Percentiles rank a stretch among this genome's conserved stretches.
Conservation (phyloP, 2,113 vertebrate species). For the Lampris megalopsis region DNA sequence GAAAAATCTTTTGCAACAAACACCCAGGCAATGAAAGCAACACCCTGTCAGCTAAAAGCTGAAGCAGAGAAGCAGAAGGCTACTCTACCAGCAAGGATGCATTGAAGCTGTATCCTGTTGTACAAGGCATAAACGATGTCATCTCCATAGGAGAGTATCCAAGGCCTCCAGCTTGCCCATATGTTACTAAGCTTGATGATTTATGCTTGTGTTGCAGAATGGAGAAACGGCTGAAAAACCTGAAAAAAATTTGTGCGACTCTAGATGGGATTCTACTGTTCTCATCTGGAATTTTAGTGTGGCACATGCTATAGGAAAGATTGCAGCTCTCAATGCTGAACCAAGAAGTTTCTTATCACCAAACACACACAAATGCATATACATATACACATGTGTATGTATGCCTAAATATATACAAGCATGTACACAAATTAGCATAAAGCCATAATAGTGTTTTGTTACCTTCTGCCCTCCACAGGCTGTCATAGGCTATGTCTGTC, state of each 20-base stretch:
- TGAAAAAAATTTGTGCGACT: not conserved
- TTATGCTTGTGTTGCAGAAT: conserved; percentile 2
- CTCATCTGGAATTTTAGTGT: conserved; percentile 23
- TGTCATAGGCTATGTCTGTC: not conserved
- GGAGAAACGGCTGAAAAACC: conserved; percentile 2
- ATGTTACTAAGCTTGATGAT: conserved; percentile 8
- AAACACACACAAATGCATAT: conserved; percentile 2
- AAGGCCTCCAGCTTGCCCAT: conserved; percentile 33
- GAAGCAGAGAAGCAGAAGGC: conserved; percentile 15
- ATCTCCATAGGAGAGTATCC: conserved; percentile 33
- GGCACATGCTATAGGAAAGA: conserved; percentile 30
- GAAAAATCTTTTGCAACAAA: conserved; percentile 14
- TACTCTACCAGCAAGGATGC: conserved; percentile 40
- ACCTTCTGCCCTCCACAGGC: conserved; percentile 40
- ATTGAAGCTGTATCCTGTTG: conserved; percentile 38
- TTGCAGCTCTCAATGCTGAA: conserved; percentile 17
- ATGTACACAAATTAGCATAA: conserved; percentile 6
- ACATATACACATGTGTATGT: not conserved
- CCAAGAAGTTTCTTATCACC: conserved; percentile 6
- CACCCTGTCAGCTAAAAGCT: conserved; percentile 21
- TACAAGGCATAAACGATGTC: conserved; percentile 41
- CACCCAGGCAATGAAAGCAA: conserved; percentile 16
- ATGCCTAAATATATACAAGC: not conserved
- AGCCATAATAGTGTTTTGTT: conserved; percentile 16
- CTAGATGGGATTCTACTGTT: not conserved